Base-by-base conservation (phyloP, 92 coral and sea anemone species). In the Chrysogorgia sp. region DNA sequence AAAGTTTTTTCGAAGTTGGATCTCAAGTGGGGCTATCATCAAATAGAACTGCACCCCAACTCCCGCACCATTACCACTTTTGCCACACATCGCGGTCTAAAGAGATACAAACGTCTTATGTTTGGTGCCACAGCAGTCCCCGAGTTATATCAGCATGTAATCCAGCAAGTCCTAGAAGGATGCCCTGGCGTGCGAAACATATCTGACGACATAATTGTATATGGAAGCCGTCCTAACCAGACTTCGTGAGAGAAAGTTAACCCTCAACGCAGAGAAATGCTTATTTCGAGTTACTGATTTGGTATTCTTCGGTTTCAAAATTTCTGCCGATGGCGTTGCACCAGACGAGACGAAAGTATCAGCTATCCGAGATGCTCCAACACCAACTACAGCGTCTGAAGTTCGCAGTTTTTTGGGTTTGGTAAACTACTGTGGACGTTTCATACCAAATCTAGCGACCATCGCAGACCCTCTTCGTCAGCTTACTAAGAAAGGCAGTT, bases 111-210 rank as follows among this genome's bases (percentile, higher is more conserved):
- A n/a, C 34, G 75, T 10, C 29, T 67, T 15, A 67, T 41, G 75
- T 67, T 41, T 43, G 75, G 75, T 29, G 40, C 40, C 22, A 41
- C 75, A 43, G 34, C 75, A 40, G 75, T 57, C 43, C 75, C 75
- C 10, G 75, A 67, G 34, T 21, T 45, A 26, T 67, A 67, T 28
- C 75, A 67, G 58, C 58, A 40, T 67, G 40, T 67, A 28, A 67
- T 67, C 58, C 75, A 67, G 75, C 57, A 41, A 21, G 57, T 67
- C 4, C 58, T 67, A n/a, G 32, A 67, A 67, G 75, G 75, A 40
- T 67, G 55, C 20, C 5, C 34, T 7, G 75, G 75, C 7, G 57
- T 41, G 22, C 57, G 40, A 14, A 67, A 67, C 25, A 67, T 67
- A 8, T 40, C 75, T 19, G 72, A 65, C 35, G 72, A 65, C 26